phyloP scores from a whole-genome alignment of 1,140 invertebrate genomes.

The Mesaphorura yosii region DNA sequence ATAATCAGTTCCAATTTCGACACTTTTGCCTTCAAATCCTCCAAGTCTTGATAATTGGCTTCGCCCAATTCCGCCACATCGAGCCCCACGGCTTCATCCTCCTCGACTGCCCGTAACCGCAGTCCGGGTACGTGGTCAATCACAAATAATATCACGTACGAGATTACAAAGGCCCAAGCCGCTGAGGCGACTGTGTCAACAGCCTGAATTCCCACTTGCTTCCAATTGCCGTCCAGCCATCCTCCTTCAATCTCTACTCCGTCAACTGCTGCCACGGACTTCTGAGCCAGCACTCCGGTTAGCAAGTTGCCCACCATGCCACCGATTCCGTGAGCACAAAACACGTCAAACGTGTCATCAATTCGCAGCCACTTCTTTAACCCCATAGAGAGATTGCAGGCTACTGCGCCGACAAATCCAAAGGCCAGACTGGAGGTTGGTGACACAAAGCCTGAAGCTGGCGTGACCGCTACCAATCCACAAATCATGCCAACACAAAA shows the following conservation, averaged over 20 bases:
- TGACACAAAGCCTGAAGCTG: conserved; percentile 21
- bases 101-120: conserved; percentile 12
- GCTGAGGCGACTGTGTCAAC: conserved; percentile 23
- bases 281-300: conserved; percentile 25
- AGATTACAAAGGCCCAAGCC: conserved; percentile 23
- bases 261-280: conserved; percentile 24
- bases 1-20: no score
- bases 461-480: conserved; percentile 24
- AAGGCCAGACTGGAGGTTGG: conserved; percentile 21
- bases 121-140: conserved; percentile 28
- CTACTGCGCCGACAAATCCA: conserved; percentile 17
- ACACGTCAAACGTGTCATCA: conserved; percentile 28
- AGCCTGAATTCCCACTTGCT: conserved; percentile 18
- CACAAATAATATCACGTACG: conserved; percentile 19
- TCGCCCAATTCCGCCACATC: conserved; percentile 24
- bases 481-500: conserved; percentile 26
- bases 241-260: conserved; percentile 22
- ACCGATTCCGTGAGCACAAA: conserved; percentile 25
- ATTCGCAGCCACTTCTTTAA: conserved; percentile 16
- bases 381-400: conserved; percentile 19
- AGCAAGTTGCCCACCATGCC: conserved; percentile 26
- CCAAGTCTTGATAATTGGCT: conserved; percentile 20
- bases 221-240: conserved; percentile 26
- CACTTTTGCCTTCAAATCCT: conserved; percentile 12
- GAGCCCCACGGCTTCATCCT: conserved; percentile 20